Base-by-base conservation (phyloP, 2,797 vertebrate species). In the Spheniscus humboldti region DNA sequence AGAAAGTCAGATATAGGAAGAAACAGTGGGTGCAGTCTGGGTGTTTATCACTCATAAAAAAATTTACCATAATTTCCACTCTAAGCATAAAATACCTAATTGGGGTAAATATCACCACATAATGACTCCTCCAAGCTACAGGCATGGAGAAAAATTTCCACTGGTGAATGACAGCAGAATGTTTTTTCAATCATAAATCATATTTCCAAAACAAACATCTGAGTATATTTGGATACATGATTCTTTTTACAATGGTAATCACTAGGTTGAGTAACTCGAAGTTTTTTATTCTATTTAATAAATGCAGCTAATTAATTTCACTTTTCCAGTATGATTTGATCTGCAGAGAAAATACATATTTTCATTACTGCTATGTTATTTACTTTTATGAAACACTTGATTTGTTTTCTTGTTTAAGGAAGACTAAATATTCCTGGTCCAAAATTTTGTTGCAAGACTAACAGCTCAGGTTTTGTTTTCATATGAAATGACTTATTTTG, bases 201-300 rank as follows among this genome's bases (percentile, higher is more conserved):
- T 47, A 83, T 92, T 91, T 96, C 45, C 56, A 93, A 91, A 95
- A 47, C n/a, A 72, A 87, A 75, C 41, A 83, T 45, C 27, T 67
- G 41, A 83, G 33, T 68, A 17, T 87, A 41, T 91, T 93, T 83
- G 30, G 45, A 39, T 88, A 66, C 19, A 7, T 53, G 18, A 53
- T 68, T 68, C 11, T 56, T 93, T 89, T 92, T 64, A 52, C 13
- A 83, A 9, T 41, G 10, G 4, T 43, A 73, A 83, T 88, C 30
- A 75, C 35, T 76, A 47, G 50, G 37, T 5, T 48, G 68, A 83
- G 33, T 66, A 94, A 93, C 43, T 13, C 55, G 23, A 76, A 50
- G 18, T 15, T 39, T 88, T 85, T 74, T 27, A 41, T 80, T 83
- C 13, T 28, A 13, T 89, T 66, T 80, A 92, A 85, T 71, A 77